Conservation (phyloP, 2,888 invertebrate species). For the Ischnus inquisitorius region DNA sequence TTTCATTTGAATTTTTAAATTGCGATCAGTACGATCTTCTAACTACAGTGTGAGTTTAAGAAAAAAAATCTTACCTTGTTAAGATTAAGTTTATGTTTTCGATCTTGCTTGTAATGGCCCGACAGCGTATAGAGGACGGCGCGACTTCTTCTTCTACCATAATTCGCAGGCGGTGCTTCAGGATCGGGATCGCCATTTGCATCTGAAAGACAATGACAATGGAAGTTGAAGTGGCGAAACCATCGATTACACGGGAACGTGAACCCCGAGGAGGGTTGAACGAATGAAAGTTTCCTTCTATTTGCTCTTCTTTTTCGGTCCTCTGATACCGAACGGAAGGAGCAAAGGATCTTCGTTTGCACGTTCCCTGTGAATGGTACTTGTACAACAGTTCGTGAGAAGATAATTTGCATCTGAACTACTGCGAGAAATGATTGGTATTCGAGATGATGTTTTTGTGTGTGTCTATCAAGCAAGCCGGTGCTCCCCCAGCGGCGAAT, state of each 20-base stretch:
- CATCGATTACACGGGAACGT: background rate
- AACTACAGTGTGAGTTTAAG: background rate
- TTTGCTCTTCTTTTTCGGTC: conserved; percentile 6
- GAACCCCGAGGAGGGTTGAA: conserved; percentile 16
- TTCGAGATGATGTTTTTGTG: background rate
- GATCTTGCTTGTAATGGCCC: conserved; percentile 98
- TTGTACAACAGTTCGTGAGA: conserved; percentile 32
- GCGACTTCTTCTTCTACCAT: conserved; percentile 96
- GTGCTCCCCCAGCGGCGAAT: background rate
- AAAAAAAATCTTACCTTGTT: conserved; percentile 92
- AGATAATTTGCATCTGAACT: conserved; percentile 42
- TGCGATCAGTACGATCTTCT: too few relatives aligned
- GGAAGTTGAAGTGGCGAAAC: background rate
- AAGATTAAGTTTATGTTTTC: conserved; percentile 96
- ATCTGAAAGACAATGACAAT: conserved; percentile 88
- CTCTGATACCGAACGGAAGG: conserved; percentile 13
- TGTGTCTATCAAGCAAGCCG: background rate
- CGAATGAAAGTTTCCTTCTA: conserved; percentile 5
- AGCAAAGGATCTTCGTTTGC: conserved; percentile 20
- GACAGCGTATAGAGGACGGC: conserved; percentile 98
- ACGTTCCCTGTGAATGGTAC: conserved; percentile 7
- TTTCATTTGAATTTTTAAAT: background rate
- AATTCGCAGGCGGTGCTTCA: conserved; percentile 93
- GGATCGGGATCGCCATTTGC: conserved; percentile 92
- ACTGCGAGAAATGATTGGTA: background rate